phyloP scores from a whole-genome alignment of 1,140 invertebrate genomes.

The Tachypleus tridentatus region DNA sequence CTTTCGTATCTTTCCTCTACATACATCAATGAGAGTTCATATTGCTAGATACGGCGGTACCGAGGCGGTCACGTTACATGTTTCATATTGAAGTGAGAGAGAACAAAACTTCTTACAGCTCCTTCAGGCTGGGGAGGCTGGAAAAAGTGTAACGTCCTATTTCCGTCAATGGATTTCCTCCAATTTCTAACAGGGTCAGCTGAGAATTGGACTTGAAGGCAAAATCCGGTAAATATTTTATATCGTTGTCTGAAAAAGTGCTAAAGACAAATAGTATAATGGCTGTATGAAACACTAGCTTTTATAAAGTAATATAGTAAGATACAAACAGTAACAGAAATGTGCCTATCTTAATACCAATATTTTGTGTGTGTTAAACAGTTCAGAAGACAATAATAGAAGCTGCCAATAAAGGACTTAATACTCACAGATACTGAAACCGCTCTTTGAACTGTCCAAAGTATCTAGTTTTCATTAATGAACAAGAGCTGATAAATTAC shows the following conservation, averaged over 20 bases:
- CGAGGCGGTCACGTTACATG: too few relatives aligned
- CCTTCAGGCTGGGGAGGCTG: slow-evolving; percentile 28
- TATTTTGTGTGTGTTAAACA: too few relatives aligned
- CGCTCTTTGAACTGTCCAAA: neutral
- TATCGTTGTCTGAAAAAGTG: slow-evolving; percentile 13
- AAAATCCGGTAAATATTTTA: slow-evolving; percentile 7
- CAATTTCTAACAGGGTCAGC: slow-evolving; percentile 29
- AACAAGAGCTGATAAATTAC: slow-evolving; percentile 1
- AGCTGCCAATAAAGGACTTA: neutral
- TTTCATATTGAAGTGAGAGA: too few relatives aligned
- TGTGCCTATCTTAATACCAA: too few relatives aligned
- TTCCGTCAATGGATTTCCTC: slow-evolving; percentile 30
- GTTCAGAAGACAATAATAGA: too few relatives aligned
- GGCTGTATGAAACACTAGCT: neutral
- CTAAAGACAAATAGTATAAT: slow-evolving; percentile 1
- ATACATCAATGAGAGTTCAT: too few relatives aligned
- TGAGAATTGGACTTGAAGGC: slow-evolving; percentile 27
- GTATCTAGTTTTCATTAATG: neutral
- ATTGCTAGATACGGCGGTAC: too few relatives aligned
- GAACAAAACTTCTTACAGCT: slow-evolving; percentile 29
- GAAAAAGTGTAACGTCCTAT: slow-evolving; percentile 29
- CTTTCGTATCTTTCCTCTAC: too few relatives aligned
- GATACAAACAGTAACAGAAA: too few relatives aligned
- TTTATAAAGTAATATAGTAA: neutral
- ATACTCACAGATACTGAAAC: neutral